A percentile compares a stretch with the other conserved stretches of the same genome.
These are phyloP conservation scores for Arrhamphus sclerolepis DNA, from an alignment of 2,797 vertebrate species.

Conservation along the genomic window DNA sequence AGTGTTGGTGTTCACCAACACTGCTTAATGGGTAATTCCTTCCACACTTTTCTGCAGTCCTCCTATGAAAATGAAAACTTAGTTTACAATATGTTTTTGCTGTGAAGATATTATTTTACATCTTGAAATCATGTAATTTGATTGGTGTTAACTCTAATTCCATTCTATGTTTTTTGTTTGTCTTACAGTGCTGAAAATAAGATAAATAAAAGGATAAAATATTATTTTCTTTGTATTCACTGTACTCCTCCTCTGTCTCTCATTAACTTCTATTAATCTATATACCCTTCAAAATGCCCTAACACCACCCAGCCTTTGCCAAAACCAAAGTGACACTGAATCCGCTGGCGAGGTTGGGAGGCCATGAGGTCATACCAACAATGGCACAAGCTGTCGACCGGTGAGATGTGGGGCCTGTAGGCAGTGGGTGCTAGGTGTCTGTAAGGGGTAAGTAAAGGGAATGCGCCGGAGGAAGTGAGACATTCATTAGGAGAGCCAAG, in stretches of 20 bases:
- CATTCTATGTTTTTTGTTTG: not conserved
- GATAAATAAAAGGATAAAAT: conserved; percentile 15
- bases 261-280: conserved; percentile 84
- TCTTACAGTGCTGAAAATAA: conserved; percentile 8
- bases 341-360: conserved; percentile 76
- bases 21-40: too few species aligned
- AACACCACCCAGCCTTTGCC: conserved; percentile 71
- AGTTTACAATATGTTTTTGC: too few species aligned
- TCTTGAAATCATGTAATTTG: too few species aligned
- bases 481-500: conserved; percentile 87
- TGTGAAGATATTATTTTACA: too few species aligned
- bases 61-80: too few species aligned
- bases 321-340: conserved; percentile 82
- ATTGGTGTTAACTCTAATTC: too few species aligned
- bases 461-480: conserved; percentile 80
- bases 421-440: conserved; percentile 74
- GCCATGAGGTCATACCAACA: conserved; percentile 79
- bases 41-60: too few species aligned
- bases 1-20: too few species aligned
- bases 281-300: conserved; percentile 79
- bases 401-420: conserved; percentile 72
- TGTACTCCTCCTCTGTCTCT: conserved; percentile 57
- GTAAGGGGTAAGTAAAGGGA: conserved; percentile 73
- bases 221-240: conserved; percentile 33
- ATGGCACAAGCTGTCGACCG: conserved; percentile 80